Base-by-base conservation (phyloP, 1,140 invertebrate genomes). In the Artemia franciscana region DNA sequence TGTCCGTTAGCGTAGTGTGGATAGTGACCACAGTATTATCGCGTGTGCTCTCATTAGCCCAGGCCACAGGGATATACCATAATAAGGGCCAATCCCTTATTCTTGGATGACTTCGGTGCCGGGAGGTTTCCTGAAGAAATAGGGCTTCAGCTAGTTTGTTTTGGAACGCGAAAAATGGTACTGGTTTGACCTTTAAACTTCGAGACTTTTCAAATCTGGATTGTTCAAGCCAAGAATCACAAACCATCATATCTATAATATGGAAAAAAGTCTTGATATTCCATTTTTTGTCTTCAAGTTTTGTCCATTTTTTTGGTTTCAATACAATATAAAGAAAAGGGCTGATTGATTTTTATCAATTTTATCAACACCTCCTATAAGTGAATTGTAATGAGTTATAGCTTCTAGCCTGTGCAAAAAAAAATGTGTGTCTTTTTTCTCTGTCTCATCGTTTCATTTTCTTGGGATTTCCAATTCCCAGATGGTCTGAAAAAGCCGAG, bases 401-500 rank as follows among this genome's bases (percentile, higher is more conserved):
- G 72, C 62, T 67, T 71, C 68, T 59, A 70, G 71, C 24, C 70
- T 60, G 59, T 69, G 64, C 21, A 72, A 66, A 26, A 69, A 60
- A 65, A 70, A 68, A 69, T 69, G 66, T 26, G 65, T 60, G n/a
- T 63, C 69, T 67, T 15, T 67, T 60, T 57, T 63, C 67, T 64
- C 68, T 67, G 68, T 68, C 65, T 63, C 68, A 74, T 68, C 57
- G 70, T 67, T 69, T 69, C 65, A 66, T 68, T 67, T 66, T 65
- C 69, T 71, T 69, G 68, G 27, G 67, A 66, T 68, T 62, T 60
- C 70, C 70, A 59, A 68, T 71, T 27, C 73, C 72, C 67, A 73
- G 60, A 69, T 71, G 74, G 69, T 74, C 74, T 51, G 72, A 74
- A 61, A 68, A 71, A 24, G 74, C 28, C 66, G 69, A 62, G 61